Evolutionary conservation across 2,888 invertebrate genomes (phyloP).

Genomic region (Xanthorhoe spadicearia): DNA sequence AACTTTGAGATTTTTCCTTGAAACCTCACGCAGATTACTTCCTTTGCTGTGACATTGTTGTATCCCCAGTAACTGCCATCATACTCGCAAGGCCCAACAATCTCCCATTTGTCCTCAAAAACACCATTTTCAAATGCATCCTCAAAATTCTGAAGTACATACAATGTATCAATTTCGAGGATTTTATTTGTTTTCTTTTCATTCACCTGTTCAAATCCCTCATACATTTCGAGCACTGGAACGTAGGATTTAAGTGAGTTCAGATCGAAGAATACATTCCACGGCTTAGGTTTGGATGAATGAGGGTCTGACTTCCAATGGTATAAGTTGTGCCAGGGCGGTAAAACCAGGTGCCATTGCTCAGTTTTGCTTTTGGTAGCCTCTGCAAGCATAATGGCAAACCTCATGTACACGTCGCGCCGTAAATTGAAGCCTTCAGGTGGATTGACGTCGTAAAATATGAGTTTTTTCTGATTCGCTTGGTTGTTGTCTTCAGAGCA

Average conservation of each 20-base stretch:
- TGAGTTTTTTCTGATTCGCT: constrained; percentile 82
- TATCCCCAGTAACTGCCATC: constrained; percentile 88
- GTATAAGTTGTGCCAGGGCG: constrained; percentile 95
- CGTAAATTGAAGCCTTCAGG: constrained; percentile 98
- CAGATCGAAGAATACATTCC: constrained; percentile 95
- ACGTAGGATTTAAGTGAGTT: constrained; percentile 90
- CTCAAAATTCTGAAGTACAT: constrained; percentile 93
- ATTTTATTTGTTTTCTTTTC: too few species aligned
- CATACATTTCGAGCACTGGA: constrained; percentile 94
- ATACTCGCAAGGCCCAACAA: constrained; percentile 69
- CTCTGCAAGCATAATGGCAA: constrained; percentile 92
- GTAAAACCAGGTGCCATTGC: constrained; percentile 89
- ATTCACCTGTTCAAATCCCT: constrained; percentile 85
- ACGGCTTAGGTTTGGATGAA: constrained; percentile 87
- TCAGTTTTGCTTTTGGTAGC: constrained; percentile 82
- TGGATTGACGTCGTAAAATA: constrained; percentile 97
- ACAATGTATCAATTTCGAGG: constrained; percentile 89
- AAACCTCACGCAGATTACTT: constrained; percentile 91
- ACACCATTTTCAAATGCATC: constrained; percentile 92
- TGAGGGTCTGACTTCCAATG: constrained; percentile 91
- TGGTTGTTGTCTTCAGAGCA: constrained; percentile 19
- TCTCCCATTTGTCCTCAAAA: constrained; percentile 93
- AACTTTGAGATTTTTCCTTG: constrained; percentile 91
- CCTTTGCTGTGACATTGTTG: constrained; percentile 86
- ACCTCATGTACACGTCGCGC: constrained; percentile 97